Conservation (phyloP, 2,797 vertebrate species). For the Cossypha polioptera region DNA sequence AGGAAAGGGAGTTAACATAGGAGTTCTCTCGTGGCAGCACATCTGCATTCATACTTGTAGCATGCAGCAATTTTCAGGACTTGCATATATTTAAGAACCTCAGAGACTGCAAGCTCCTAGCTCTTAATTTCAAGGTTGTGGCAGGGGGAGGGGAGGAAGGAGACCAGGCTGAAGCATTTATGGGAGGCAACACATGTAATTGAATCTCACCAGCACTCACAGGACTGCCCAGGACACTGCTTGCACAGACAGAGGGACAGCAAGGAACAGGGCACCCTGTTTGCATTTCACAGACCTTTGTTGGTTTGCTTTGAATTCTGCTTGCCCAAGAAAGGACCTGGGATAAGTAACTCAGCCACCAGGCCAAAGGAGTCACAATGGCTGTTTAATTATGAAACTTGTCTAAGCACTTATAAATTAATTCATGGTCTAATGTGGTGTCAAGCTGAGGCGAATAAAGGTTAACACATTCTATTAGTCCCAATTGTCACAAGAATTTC, state of each 20-base stretch:
- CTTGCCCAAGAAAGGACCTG: slow-evolving; percentile 38
- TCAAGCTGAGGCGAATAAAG: slow-evolving; percentile 73
- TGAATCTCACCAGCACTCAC: neutral
- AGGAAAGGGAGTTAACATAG: neutral
- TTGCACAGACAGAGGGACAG: neutral
- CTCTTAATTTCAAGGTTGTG: neutral
- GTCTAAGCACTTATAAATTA: slow-evolving; percentile 70
- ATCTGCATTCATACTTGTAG: neutral
- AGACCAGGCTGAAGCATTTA: neutral
- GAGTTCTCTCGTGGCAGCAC: neutral
- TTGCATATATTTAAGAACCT: neutral
- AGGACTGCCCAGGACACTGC: neutral
- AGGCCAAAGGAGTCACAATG: slow-evolving; percentile 67
- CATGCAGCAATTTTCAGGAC: neutral
- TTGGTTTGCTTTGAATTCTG: slow-evolving; percentile 33
- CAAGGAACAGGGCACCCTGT: neutral
- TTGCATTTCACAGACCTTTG: neutral
- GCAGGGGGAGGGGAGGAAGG: neutral
- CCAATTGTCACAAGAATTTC: slow-evolving; percentile 78
- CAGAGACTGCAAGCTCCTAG: neutral
- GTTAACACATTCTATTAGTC: slow-evolving; percentile 81
- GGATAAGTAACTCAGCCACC: slow-evolving; percentile 9
- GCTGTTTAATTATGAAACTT: slow-evolving; percentile 70
- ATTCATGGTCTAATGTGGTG: slow-evolving; percentile 72
- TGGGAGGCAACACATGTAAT: neutral